Evolutionary conservation across 2,113 vertebrate genomes (phyloP).

Genomic region (Ameiurus melas): DNA sequence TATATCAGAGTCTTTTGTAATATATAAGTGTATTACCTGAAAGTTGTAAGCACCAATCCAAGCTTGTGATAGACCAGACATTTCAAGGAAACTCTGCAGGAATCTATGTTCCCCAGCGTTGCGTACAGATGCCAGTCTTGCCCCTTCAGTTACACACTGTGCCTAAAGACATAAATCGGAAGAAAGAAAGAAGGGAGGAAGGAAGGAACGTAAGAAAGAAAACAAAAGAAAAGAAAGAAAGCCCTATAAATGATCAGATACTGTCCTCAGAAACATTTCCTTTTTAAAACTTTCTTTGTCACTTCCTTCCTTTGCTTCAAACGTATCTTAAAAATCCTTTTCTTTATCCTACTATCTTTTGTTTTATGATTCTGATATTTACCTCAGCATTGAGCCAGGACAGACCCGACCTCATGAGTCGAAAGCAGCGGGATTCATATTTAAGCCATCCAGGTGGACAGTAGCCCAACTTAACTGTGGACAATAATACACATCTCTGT

Average conservation of each 20-base stretch:
- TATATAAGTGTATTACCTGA: background rate
- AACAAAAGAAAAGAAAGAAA: background rate
- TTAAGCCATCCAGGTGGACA: constrained; percentile 17
- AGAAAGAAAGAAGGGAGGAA: background rate
- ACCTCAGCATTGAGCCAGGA: constrained; percentile 29
- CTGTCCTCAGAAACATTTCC: background rate
- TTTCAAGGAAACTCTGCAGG: constrained; percentile 18
- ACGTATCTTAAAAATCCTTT: background rate
- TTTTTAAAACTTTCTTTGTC: background rate
- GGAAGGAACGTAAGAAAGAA: background rate
- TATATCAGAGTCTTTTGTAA: background rate
- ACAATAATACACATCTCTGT: background rate
- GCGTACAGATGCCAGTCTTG: constrained; percentile 3
- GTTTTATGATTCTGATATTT: background rate
- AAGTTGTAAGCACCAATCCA: constrained; percentile 4
- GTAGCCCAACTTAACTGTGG: background rate
- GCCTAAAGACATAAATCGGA: background rate
- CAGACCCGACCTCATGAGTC: background rate
- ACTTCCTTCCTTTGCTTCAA: background rate
- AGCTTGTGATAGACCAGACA: background rate
- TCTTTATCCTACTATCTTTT: background rate
- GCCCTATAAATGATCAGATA: background rate
- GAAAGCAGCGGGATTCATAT: constrained; percentile 9
- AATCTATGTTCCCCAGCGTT: background rate
- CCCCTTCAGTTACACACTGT: background rate